Conservation (phyloP, 2,113 vertebrate species). For the Caracal caracal region DNA sequence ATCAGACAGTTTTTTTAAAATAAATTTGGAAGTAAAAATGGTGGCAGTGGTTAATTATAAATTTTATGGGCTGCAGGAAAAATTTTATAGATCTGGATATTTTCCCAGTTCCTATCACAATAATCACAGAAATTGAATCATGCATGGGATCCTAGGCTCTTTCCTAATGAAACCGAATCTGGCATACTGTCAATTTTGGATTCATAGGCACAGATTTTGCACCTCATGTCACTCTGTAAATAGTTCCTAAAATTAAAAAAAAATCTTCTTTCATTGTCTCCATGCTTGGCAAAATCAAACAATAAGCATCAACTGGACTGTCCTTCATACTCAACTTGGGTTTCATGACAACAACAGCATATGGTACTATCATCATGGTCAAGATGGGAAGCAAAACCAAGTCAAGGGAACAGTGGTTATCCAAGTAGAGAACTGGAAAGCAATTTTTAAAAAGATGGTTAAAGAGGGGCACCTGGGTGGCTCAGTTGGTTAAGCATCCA, state of each 20-base stretch:
- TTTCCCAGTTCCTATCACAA: background rate
- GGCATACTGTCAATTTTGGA: background rate
- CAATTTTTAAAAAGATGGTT: background rate
- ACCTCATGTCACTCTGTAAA: background rate
- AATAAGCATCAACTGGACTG: background rate
- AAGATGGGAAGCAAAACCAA: background rate
- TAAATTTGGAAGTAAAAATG: background rate
- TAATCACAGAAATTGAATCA: background rate
- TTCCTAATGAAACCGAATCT: background rate
- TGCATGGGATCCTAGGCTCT: background rate
- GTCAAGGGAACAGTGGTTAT: too few species aligned
- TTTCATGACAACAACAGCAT: background rate
- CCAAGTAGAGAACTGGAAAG: background rate
- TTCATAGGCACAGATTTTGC: background rate
- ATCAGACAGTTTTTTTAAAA: background rate
- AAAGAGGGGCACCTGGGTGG: too few species aligned
- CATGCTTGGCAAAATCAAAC: background rate
- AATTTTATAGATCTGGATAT: background rate
- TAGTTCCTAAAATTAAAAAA: background rate
- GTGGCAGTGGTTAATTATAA: background rate
- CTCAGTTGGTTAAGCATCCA: too few species aligned
- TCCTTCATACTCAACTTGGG: background rate
- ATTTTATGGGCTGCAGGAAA: background rate
- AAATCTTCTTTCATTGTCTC: background rate
- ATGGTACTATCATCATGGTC: background rate